Base-by-base conservation (phyloP, 1,140 invertebrate species). In the Asobara japonica region DNA sequence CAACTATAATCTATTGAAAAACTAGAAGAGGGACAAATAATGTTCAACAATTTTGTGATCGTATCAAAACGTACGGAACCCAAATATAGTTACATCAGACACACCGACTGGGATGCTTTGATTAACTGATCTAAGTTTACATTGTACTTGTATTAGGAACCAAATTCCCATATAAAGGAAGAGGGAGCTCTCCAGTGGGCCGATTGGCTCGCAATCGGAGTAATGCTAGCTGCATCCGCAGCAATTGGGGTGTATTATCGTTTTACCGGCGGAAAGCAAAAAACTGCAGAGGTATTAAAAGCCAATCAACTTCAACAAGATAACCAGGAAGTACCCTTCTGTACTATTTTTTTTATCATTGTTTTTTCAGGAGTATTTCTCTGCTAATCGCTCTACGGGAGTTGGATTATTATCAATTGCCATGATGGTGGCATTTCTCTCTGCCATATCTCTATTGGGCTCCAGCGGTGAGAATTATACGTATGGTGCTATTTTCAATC, bases 381-480 rank as follows among this genome's bases (percentile, higher is more conserved):
- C 95, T 48, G 96, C 94, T 0, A 92, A 95, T 79, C 89, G 90
- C 61, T 93, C 92, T 65, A 94, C 96, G 92, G 89, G 90, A 8
- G 87, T 95, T 65, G 80, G 89, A 22, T 94, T 96, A 0, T 95
- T 97, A 0, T 92, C 94, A 13, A 94, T 97, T 74, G 96, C 94
- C 11, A 83, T 98, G 33, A 96, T 97, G 93, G 95, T 96, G 22
- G 97, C 95, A 72, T 98, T 98, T 82, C 95, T 98, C 92, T 98
- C 96, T 1, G 96, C 96, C 27, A 93, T 98, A 60, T 95, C 96
- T 0, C 84, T 98, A 29, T 88, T 98, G 6, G 97, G 97, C 38
- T 92, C 96, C 0, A 94, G 94, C 20, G 90, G 93, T 33, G 96
- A 97, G 86, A 95, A 92, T 84, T 97, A 97, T 83, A 90, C 89